Conservation (phyloP, 2,797 vertebrate genomes). For the Notolabrus celidotus region DNA sequence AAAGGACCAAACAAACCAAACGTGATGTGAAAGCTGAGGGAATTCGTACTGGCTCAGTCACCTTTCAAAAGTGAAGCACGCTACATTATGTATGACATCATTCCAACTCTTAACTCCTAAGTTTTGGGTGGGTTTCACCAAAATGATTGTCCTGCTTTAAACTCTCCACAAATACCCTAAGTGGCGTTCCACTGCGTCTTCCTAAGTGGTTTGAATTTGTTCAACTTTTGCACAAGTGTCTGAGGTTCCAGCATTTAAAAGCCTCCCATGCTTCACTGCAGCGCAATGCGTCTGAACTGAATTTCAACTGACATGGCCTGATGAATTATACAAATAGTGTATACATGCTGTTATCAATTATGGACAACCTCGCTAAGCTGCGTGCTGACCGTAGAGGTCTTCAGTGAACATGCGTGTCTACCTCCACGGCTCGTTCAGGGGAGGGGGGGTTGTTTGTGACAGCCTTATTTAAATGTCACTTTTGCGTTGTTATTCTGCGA, state of each 20-base stretch:
- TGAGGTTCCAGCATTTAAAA: conserved; percentile 9
- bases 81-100: no score
- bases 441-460: not conserved
- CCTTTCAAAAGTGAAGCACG: no score
- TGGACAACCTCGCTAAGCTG: conserved; percentile 44
- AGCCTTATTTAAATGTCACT: not conserved
- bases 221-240: conserved; percentile 30
- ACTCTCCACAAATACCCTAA: no score
- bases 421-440: not conserved
- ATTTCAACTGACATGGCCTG: conserved; percentile 48
- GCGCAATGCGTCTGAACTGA: conserved; percentile 41
- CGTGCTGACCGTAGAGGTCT: conserved; percentile 21
- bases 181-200: no score
- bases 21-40: no score
- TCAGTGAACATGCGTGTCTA: conserved; percentile 15
- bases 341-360: conserved; percentile 70
- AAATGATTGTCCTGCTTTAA: no score
- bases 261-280: conserved; percentile 27
- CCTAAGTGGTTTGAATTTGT: conserved; percentile 35
- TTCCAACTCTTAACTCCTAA: no score
- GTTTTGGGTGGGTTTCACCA: no score
- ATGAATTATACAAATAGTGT: conserved; percentile 75
- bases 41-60: no score
- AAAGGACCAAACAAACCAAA: no score
- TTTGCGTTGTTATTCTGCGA: not conserved